Evolutionary conservation across 2,113 vertebrate species (phyloP), one percentile per base, ranked within the genome.

Genomic region (Xiphorhynchus elegans): DNA sequence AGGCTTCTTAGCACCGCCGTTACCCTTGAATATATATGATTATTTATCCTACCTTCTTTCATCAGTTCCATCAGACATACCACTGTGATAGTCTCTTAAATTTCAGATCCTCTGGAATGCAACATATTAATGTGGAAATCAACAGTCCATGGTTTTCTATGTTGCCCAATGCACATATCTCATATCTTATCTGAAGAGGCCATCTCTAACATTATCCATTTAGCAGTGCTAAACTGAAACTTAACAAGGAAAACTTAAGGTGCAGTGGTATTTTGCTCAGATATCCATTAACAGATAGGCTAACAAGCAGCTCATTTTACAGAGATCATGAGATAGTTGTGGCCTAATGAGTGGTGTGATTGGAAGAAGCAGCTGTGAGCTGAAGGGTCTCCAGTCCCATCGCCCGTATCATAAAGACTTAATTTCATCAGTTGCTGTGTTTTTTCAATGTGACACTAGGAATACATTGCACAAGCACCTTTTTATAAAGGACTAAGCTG

Each of bases 371-470:
- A 74, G 29, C 56, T 84, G 86, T 52, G n/a, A 79, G 29, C 15
- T 4, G 2, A 80, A 84, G 37, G n/a, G 26, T 52, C 47, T 74
- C 37, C 33, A 25, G 25, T 56, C 26, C 47, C 49, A 17, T 19
- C 40, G 28, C 11, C 7, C 1, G 0, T 53, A 62, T 44, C 0
- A 0, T 24, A 62, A 17, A 92, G n/a, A 33, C 16, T 78, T 49
- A 15, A 6, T 78, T 89, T n/a, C 47, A 70, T 31, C 4, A 2
- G 8, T 59, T 76, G 35, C 20, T 84, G 31, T 40, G 42, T 1
- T 90, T 85, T 50, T 52, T 10, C 5, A 56, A 18, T 17, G 55
- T 79, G 31, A 52, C 26, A 25, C 24, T 75, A 39, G 18, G 33
- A 55, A 58, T 58, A 37, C 5, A n/a, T 55, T 15, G 21, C 25